phyloP scores from a whole-genome alignment of 2,797 vertebrate species.

The Acanthurus lineatus region DNA sequence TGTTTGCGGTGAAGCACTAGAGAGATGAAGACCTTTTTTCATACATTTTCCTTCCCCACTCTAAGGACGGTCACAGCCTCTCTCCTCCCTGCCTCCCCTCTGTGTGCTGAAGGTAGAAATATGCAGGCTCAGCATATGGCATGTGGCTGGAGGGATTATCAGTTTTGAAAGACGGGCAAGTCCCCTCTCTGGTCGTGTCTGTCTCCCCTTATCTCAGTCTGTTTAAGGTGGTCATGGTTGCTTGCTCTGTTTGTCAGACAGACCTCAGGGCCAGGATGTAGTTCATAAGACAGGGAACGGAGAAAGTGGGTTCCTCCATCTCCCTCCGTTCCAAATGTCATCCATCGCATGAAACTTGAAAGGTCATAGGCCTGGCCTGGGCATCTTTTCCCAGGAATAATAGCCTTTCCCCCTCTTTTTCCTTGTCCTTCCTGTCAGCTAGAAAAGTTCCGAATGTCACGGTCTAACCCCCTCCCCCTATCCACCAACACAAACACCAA shows the following conservation, averaged over 20 bases:
- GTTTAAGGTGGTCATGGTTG: constrained; percentile 44
- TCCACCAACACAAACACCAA: constrained; percentile 60
- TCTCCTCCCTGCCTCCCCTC: not conserved
- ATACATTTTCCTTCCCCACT: constrained; percentile 32
- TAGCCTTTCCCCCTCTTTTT: constrained; percentile 47
- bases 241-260: constrained; percentile 35
- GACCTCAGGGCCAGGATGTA: constrained; percentile 52
- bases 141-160: constrained; percentile 60
- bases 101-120: constrained; percentile 47
- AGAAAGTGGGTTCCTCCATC: constrained; percentile 43
- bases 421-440: constrained; percentile 72
- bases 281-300: constrained; percentile 31
- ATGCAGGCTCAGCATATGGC: constrained; percentile 60
- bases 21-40: constrained; percentile 40
- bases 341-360: constrained; percentile 68
- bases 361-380: constrained; percentile 64
- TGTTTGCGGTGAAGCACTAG: constrained; percentile 43
- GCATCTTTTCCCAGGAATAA: constrained; percentile 75
- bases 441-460: constrained; percentile 82
- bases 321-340: constrained; percentile 64
- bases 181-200: constrained; percentile 18
- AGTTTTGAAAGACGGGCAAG: constrained; percentile 48
- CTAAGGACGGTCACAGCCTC: constrained; percentile 16
- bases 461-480: constrained; percentile 74
- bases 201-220: constrained; percentile 47